Percentiles rank a stretch among this genome's conserved stretches.
Conservation (phyloP, 2,113 vertebrate genomes). For the Struthio camelus region DNA sequence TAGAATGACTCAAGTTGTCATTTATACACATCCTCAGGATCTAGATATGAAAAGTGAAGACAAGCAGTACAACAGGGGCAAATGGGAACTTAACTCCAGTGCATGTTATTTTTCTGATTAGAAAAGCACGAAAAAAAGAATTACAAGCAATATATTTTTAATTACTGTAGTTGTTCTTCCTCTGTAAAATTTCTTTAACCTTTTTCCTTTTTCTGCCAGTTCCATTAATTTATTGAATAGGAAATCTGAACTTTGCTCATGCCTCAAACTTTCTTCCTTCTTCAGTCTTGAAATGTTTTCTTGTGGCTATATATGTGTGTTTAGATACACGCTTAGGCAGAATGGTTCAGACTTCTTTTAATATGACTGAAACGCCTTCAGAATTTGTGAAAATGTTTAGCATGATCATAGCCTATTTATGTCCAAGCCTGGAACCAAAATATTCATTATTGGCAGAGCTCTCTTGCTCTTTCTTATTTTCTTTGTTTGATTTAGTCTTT, state of each 20-base stretch:
- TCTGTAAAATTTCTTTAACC: neutral
- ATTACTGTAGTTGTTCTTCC: neutral
- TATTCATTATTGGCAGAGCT: fast-evolving
- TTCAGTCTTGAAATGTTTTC: neutral
- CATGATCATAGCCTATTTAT: neutral
- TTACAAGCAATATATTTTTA: neutral
- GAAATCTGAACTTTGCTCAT: neutral
- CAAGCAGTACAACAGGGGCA: neutral
- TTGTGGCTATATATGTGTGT: neutral
- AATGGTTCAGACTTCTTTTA: neutral
- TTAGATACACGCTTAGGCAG: neutral
- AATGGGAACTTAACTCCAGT: neutral
- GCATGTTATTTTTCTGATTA: neutral
- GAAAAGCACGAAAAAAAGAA: neutral
- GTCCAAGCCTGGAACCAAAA: neutral
- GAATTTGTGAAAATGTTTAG: neutral
- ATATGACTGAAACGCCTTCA: neutral
- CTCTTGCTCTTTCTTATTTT: neutral
- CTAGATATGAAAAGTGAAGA: neutral
- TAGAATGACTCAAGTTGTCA: neutral
- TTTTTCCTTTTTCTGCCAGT: neutral
- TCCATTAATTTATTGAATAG: neutral
- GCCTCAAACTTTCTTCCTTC: neutral
- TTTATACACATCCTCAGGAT: neutral
- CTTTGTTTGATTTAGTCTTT: neutral